Evolutionary conservation across 37 sponge, comb jelly and placozoan species (phyloP).

Genomic region (Beroe ovata): DNA sequence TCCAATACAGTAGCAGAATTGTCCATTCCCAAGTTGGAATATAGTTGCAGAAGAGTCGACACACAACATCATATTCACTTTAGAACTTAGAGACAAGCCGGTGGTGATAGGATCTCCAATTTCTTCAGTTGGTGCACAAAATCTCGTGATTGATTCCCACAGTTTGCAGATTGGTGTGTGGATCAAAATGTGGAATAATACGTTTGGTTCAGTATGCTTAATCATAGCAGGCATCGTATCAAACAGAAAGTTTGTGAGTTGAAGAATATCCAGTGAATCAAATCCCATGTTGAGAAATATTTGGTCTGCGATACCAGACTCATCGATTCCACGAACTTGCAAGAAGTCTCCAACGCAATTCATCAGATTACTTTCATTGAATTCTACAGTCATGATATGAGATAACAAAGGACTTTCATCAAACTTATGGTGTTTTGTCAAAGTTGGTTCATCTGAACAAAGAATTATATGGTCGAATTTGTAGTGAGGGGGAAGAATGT

Average conservation of each 20-base stretch:
- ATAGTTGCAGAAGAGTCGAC: conserved; percentile 29
- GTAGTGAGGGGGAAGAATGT: conserved; percentile 33
- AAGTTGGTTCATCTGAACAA: not conserved
- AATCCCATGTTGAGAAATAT: not conserved
- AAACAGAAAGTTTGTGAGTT: not conserved
- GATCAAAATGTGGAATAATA: not conserved
- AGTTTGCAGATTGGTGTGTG: not conserved
- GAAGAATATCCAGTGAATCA: conserved; percentile 32
- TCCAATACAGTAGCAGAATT: conserved; percentile 22
- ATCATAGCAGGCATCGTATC: not conserved
- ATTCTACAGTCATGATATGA: not conserved
- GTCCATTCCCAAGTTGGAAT: not conserved
- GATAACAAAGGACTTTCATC: not conserved
- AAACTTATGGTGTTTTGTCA: conserved; percentile 4
- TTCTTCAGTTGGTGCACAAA: too few species aligned
- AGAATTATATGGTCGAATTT: conserved; percentile 17
- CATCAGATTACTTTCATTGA: conserved; percentile 16
- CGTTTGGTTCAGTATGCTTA: not conserved
- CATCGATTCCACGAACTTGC: not conserved
- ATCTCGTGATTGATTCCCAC: not conserved
- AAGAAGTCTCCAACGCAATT: not conserved
- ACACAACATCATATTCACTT: not conserved
- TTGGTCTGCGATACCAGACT: too few species aligned
- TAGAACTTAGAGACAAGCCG: not conserved
- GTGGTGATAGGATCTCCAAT: not conserved